Percentiles rank a stretch among this genome's conserved stretches.
Conservation (phyloP, 1,140 invertebrate species). For the Zaprionus nigranus region DNA sequence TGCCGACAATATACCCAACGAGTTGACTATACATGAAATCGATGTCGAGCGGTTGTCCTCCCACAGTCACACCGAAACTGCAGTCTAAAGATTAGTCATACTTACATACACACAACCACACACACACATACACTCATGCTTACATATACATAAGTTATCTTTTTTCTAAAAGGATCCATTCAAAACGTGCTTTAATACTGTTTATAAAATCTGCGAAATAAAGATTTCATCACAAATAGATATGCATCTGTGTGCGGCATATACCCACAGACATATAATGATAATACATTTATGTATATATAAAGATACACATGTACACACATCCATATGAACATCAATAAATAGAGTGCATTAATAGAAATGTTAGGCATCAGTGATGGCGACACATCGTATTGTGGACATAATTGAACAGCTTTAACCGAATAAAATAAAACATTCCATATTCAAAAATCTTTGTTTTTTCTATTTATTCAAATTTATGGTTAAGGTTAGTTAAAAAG, state of each 20-base stretch:
- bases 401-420: no score
- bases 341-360: no score
- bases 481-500: no score
- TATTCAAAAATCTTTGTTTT: no score
- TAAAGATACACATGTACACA: not conserved
- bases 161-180: constrained; percentile 31
- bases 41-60: constrained; percentile 95
- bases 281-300: not conserved
- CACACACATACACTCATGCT: constrained; percentile 6
- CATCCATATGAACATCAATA: not conserved
- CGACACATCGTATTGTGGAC: no score
- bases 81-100: constrained; percentile 88
- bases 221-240: constrained; percentile 20
- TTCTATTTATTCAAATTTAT: no score
- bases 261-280: no score
- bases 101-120: constrained; percentile 12
- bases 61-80: constrained; percentile 96
- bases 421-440: no score
- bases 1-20: constrained; percentile 93
- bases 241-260: no score
- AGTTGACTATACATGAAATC: constrained; percentile 94
- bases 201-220: constrained; percentile 20
- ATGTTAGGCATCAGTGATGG: no score
- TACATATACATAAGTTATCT: constrained; percentile 26
- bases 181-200: constrained; percentile 26